Conservation (phyloP, 2,797 vertebrate species). For the Aselliscus stoliczkanus region DNA sequence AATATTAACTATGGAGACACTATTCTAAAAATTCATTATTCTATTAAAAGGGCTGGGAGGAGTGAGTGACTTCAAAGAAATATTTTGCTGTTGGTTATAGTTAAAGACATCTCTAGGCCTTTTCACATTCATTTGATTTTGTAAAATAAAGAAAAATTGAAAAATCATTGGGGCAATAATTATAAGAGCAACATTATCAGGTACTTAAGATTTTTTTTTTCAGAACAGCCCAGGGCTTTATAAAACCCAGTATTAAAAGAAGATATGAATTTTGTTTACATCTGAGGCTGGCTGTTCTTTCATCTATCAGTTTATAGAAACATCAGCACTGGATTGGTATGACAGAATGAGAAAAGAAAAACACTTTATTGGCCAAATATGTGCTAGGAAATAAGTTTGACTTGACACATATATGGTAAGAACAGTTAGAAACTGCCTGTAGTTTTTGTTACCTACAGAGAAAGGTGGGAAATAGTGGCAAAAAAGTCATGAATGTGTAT, state of each 20-base stretch:
- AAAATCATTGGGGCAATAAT: neutral
- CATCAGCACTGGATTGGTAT: neutral
- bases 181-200: neutral
- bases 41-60: neutral
- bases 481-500: neutral
- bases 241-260: neutral
- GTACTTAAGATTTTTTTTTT: neutral
- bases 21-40: neutral
- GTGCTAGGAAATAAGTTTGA: neutral
- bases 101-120: neutral
- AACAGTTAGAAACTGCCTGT: conserved; percentile 2
- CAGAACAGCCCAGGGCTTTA: neutral
- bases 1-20: neutral
- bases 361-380: neutral
- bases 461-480: neutral
- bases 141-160: conserved; percentile 8
- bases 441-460: neutral
- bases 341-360: neutral
- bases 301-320: conserved; percentile 8
- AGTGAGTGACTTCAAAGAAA: conserved; percentile 3
- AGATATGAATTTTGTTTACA: conserved; percentile 11
- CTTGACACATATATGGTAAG: neutral
- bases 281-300: neutral
- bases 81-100: conserved; percentile 12
- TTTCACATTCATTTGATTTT: conserved; percentile 36